A percentile compares a stretch with the other conserved stretches of the same genome.
Evolutionary conservation across 2,113 vertebrate genomes (phyloP).

Genomic region (Pseudonaja textilis): DNA sequence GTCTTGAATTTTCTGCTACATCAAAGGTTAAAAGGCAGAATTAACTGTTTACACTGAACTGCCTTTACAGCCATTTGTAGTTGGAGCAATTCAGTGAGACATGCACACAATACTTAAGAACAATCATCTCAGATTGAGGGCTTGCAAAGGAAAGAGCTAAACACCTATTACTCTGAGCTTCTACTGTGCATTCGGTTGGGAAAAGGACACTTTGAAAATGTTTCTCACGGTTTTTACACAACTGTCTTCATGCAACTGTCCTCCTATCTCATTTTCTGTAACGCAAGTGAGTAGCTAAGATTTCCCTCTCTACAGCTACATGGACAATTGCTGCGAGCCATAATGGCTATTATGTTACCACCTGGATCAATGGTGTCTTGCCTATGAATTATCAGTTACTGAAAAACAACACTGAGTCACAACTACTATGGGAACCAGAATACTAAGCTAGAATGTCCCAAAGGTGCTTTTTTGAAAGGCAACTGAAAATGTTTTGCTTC

Average conservation of each 20-base stretch:
- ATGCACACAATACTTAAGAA: background rate
- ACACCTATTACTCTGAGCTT: background rate
- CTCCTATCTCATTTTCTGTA: background rate
- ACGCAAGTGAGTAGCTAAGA: background rate
- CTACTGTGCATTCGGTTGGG: background rate
- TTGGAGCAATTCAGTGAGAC: background rate
- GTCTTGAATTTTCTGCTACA: constrained; percentile 6
- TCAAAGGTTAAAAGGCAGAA: background rate
- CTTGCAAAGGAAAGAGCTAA: background rate
- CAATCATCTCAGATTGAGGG: background rate
- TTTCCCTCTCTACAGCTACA: background rate
- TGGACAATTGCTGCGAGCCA: background rate
- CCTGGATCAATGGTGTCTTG: background rate
- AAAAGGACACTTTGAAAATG: background rate
- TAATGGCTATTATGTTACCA: background rate
- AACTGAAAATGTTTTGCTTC: background rate
- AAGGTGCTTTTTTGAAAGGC: background rate
- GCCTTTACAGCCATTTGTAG: background rate
- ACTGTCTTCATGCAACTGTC: background rate
- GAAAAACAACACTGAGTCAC: background rate
- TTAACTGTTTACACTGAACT: background rate
- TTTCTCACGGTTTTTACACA: background rate
- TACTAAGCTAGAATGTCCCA: background rate
- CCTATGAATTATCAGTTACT: background rate
- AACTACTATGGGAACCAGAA: background rate